phyloP scores from a whole-genome alignment of 2,113 vertebrate species.

The Hippocampus guttulatus region DNA sequence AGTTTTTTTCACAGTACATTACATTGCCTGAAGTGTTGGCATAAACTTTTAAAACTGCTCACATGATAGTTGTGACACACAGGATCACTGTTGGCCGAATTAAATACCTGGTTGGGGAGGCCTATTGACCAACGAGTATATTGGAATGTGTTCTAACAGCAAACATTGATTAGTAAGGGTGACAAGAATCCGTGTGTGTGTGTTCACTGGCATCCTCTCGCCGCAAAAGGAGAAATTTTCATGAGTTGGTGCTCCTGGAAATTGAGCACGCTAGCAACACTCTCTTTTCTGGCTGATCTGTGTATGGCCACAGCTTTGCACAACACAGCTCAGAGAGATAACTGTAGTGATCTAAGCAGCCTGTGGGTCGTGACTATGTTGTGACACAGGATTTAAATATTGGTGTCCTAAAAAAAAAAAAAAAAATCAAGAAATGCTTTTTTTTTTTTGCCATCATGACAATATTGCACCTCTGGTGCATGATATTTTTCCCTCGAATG shows the following conservation, averaged over 20 bases:
- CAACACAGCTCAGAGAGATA: slow-evolving; percentile 47
- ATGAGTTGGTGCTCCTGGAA: slow-evolving; percentile 50
- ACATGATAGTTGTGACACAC: no score
- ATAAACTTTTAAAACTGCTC: no score
- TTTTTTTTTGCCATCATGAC: neutral
- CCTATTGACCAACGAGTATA: no score
- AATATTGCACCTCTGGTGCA: slow-evolving; percentile 29
- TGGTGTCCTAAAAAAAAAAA: slow-evolving; percentile 8
- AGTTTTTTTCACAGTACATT: no score
- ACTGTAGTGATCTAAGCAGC: slow-evolving; percentile 44
- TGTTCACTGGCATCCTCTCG: slow-evolving; percentile 51
- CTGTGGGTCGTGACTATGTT: neutral
- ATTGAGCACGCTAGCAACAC: slow-evolving; percentile 49
- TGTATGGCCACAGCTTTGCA: slow-evolving; percentile 47
- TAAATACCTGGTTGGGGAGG: no score
- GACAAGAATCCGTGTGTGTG: slow-evolving; percentile 36
- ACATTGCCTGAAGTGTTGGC: no score
- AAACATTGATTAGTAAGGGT: slow-evolving; percentile 30
- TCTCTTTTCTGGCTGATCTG: slow-evolving; percentile 45
- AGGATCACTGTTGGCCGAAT: no score
- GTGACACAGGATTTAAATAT: slow-evolving; percentile 26
- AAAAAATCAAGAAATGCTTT: neutral
- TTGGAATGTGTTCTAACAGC: neutral
- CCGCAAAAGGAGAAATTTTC: slow-evolving; percentile 42
- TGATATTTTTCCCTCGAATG: slow-evolving; percentile 28